A percentile compares a stretch with the other conserved stretches of the same genome.
These are phyloP conservation scores for Erebia epiphron DNA, from an alignment of 2,888 invertebrate species.

Conservation along the genomic window DNA sequence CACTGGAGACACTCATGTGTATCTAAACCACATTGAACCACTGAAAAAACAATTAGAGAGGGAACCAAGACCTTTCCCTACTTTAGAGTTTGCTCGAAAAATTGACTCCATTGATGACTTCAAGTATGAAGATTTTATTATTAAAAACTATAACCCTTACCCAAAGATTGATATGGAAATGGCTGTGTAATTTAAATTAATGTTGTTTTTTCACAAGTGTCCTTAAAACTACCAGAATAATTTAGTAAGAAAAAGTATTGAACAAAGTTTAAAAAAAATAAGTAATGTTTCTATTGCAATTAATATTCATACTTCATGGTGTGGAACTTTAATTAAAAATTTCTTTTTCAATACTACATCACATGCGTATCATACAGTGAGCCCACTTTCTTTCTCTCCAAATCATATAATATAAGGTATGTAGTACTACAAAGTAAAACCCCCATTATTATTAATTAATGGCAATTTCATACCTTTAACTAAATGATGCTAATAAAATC, in stretches of 20 bases:
- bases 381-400: too few species aligned
- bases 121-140: conserved; percentile 91
- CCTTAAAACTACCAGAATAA: neutral
- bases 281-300: neutral
- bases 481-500: conserved; percentile 57
- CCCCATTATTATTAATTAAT: conserved; percentile 56
- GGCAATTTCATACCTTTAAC: conserved; percentile 61
- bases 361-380: too few species aligned
- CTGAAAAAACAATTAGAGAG: conserved; percentile 91
- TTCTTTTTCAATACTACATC: too few species aligned
- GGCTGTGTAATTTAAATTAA: conserved; percentile 85
- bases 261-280: neutral
- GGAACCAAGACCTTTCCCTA: conserved; percentile 92
- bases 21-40: conserved; percentile 93
- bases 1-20: conserved; percentile 97
- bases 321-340: too few species aligned
- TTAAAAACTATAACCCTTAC: conserved; percentile 93
- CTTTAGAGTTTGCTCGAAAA: conserved; percentile 88
- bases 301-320: neutral
- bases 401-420: conserved; percentile 40
- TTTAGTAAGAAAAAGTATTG: neutral
- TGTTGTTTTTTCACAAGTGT: neutral
- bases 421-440: conserved; percentile 58
- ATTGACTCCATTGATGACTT: conserved; percentile 94
- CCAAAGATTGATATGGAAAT: conserved; percentile 96